Percentiles rank a stretch among this genome's conserved stretches.
phyloP scores from a whole-genome alignment of 2,797 vertebrate genomes.

The Spinus olivaceus region DNA sequence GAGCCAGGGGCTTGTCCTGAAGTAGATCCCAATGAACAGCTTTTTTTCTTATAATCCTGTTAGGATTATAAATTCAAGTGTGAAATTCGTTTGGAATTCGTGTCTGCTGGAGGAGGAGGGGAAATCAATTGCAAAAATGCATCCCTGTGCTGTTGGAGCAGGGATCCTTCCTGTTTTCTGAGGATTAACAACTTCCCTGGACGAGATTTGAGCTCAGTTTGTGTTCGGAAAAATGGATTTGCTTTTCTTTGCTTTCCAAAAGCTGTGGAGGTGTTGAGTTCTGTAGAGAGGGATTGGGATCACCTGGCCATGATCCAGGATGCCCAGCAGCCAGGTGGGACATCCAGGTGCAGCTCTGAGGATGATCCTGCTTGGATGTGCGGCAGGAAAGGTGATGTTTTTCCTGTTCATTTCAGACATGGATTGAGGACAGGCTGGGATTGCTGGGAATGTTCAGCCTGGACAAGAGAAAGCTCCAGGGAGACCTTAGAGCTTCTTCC shows the following conservation, averaged over 20 bases:
- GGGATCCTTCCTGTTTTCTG: background rate
- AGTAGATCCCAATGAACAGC: background rate
- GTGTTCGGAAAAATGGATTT: background rate
- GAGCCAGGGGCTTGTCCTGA: background rate
- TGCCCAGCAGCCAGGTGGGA: background rate
- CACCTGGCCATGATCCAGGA: background rate
- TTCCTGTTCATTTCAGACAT: fast-evolving
- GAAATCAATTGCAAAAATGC: background rate
- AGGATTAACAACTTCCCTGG: background rate
- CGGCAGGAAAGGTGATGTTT: background rate
- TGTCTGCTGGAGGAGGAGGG: background rate
- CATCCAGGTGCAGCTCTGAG: background rate
- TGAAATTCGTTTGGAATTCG: background rate
- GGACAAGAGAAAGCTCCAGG: background rate
- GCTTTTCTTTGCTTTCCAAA: background rate
- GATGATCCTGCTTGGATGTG: background rate
- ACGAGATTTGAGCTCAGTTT: background rate
- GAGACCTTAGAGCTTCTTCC: background rate
- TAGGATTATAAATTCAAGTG: background rate
- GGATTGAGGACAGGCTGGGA: background rate
- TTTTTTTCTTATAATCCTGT: background rate
- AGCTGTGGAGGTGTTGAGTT: fast-evolving
- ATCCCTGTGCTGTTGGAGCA: background rate
- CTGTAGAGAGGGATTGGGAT: fast-evolving
- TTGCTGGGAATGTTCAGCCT: background rate